These are phyloP conservation scores for Plebejus argus DNA, from an alignment of 2,888 invertebrate species.

Conservation along the genomic window DNA sequence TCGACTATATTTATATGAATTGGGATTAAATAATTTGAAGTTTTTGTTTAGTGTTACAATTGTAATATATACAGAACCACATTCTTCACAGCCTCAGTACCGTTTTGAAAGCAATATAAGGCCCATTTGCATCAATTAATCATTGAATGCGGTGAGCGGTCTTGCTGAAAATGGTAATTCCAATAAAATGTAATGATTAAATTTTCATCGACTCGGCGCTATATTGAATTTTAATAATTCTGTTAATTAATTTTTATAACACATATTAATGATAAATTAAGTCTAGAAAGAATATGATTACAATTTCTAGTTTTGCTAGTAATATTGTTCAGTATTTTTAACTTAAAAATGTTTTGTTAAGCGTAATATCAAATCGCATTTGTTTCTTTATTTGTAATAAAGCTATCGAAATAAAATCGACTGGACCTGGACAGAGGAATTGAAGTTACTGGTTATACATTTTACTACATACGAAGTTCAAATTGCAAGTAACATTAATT, in stretches of 20 bases:
- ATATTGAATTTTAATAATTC: conserved; percentile 8
- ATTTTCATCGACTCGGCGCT: not conserved
- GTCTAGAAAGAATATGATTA: not conserved
- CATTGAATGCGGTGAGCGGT: conserved; percentile 7
- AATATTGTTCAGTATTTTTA: not conserved
- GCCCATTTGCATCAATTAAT: conserved; percentile 18
- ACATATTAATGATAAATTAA: not conserved
- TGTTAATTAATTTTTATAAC: not conserved
- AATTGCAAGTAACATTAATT: not conserved
- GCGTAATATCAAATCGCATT: not conserved
- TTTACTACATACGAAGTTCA: not conserved
- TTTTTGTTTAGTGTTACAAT: not conserved
- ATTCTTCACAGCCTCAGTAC: not conserved
- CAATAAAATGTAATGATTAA: conserved; percentile 20
- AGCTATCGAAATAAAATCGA: not conserved
- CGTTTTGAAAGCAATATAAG: conserved; percentile 18
- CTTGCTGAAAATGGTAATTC: conserved; percentile 15
- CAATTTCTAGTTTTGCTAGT: not conserved
- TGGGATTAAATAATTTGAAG: not conserved
- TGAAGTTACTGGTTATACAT: too few species aligned
- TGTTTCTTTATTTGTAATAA: not conserved
- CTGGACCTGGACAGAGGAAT: not conserved
- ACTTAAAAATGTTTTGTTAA: not conserved
- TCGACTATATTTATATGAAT: not conserved
- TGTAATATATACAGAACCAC: not conserved